phyloP scores from a whole-genome alignment of 2,113 vertebrate species.

The Triplophysa tibetana region DNA sequence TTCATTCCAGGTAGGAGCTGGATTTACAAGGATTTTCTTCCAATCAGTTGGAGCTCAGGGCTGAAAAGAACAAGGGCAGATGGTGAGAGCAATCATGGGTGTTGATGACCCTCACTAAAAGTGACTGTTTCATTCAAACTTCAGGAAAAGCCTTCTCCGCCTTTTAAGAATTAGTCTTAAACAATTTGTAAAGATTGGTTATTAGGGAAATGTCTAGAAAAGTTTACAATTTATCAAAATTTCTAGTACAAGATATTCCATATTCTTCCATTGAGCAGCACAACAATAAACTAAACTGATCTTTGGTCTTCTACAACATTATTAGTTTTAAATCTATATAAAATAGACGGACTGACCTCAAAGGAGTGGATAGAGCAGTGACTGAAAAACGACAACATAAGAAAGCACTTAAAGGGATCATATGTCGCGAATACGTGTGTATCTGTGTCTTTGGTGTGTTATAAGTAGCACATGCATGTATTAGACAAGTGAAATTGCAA shows the following conservation, averaged over 20 bases:
- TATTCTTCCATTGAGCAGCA: too few species aligned
- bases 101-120: constrained; percentile 28
- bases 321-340: too few species aligned
- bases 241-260: too few species aligned
- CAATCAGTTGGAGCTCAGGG: constrained; percentile 49
- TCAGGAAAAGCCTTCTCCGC: constrained; percentile 13
- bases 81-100: constrained; percentile 44
- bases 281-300: too few species aligned
- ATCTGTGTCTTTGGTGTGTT: too few species aligned
- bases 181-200: too few species aligned
- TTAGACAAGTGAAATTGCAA: too few species aligned
- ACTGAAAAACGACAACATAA: neutral
- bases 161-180: neutral
- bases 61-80: constrained; percentile 56
- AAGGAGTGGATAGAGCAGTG: neutral
- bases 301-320: too few species aligned
- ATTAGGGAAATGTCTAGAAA: too few species aligned
- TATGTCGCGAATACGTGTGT: too few species aligned
- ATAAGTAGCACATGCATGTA: too few species aligned
- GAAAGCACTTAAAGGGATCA: neutral
- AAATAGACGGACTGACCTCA: neutral
- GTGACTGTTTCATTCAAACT: constrained; percentile 44
- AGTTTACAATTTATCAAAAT: too few species aligned
- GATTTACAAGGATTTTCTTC: constrained; percentile 59
- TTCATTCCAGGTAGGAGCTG: constrained; percentile 52